Evolutionary conservation across 2,888 invertebrate species (phyloP).

Genomic region (Taphrorychus bicolor): DNA sequence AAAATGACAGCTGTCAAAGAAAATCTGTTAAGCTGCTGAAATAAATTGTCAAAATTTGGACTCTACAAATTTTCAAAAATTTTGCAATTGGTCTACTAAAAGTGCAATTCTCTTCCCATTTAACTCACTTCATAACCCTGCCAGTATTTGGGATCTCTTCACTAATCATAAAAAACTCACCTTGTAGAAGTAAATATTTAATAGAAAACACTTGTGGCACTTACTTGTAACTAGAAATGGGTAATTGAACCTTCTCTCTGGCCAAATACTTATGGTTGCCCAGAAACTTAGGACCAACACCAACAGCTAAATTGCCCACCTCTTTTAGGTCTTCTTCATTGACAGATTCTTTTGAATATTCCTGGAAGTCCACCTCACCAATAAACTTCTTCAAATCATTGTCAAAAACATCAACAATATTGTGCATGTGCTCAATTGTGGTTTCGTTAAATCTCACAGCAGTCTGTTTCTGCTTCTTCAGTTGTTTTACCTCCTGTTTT

Average conservation of each 20-base stretch:
- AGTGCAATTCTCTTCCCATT: no score
- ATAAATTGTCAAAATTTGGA: no score
- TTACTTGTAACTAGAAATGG: constrained; percentile 58
- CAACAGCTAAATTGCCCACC: background rate
- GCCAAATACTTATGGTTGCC: constrained; percentile 47
- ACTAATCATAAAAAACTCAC: no score
- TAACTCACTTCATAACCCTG: no score
- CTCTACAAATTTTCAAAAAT: no score
- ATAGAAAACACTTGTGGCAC: no score
- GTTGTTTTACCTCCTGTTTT: constrained; percentile 24
- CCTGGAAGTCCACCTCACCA: background rate
- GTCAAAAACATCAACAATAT: constrained; percentile 53
- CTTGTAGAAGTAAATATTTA: no score
- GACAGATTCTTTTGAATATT: background rate
- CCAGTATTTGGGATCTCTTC: no score
- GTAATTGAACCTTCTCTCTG: constrained; percentile 53
- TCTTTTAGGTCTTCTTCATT: background rate
- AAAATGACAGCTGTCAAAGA: no score
- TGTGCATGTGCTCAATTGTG: constrained; percentile 57
- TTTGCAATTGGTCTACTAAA: no score
- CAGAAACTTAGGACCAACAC: constrained; percentile 41
- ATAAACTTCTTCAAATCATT: constrained; percentile 46
- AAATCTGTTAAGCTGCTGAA: no score
- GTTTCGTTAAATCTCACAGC: constrained; percentile 39
- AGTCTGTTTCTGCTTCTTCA: constrained; percentile 16